phyloP scores from a whole-genome alignment of 2,888 invertebrate genomes.

The Phanerotoma sp. region DNA sequence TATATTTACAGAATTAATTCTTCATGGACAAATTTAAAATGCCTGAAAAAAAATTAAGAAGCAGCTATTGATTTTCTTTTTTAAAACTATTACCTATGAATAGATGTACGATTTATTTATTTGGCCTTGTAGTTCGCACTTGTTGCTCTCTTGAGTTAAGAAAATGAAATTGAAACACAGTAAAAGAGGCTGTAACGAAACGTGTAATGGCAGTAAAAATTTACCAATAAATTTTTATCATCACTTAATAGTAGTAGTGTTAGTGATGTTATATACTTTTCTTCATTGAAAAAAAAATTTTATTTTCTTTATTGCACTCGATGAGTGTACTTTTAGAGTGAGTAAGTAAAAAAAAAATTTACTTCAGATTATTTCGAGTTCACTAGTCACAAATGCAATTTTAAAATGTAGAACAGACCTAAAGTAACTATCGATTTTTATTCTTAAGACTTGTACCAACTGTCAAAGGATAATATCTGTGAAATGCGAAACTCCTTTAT shows the following conservation, averaged over 20 bases:
- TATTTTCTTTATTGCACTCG: background rate
- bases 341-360: no score
- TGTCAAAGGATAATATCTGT: no score
- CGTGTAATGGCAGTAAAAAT: background rate
- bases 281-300: background rate
- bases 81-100: background rate
- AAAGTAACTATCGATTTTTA: no score
- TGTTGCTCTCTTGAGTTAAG: slow-evolving; percentile 1
- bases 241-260: no score
- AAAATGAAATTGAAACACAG: background rate
- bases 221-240: background rate
- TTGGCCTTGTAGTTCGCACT: slow-evolving; percentile 10
- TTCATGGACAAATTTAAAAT: background rate
- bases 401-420: slow-evolving; percentile 1
- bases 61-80: background rate
- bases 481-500: no score
- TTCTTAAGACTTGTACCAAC: background rate
- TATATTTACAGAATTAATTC: background rate
- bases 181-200: background rate
- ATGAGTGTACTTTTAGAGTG: no score
- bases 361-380: background rate
- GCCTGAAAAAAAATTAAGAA: background rate
- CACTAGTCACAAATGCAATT: background rate
- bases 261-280: background rate
- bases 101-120: slow-evolving; percentile 3